Percentiles rank a stretch among this genome's conserved stretches.
phyloP scores from a whole-genome alignment of 2,797 vertebrate species.

The Carapus acus region DNA sequence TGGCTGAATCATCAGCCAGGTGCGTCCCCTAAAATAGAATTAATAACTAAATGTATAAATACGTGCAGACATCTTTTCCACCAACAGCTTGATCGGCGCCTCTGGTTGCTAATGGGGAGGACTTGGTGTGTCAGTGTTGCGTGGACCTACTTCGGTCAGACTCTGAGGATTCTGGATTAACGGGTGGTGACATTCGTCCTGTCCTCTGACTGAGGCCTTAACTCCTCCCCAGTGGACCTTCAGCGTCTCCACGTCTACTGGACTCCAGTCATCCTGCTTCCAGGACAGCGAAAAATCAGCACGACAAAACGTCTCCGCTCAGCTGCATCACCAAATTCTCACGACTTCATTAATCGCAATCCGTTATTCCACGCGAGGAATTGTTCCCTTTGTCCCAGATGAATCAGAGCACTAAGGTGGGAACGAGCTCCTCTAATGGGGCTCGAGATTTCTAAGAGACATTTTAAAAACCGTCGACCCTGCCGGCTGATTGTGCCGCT shows the following conservation, averaged over 20 bases:
- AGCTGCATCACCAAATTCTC: conserved; percentile 27
- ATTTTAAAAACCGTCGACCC: conserved; percentile 34
- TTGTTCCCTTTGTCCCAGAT: conserved; percentile 5
- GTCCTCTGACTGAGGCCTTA: conserved; percentile 35
- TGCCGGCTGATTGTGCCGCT: conserved; percentile 35
- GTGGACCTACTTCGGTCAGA: conserved; percentile 32
- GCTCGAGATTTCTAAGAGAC: conserved; percentile 39
- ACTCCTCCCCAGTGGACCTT: too few relatives aligned
- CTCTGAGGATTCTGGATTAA: conserved; percentile 40
- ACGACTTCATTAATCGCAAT: conserved; percentile 31
- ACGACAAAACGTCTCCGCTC: not conserved
- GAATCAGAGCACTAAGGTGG: conserved; percentile 38
- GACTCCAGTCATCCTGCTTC: too few relatives aligned
- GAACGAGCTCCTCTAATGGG: conserved; percentile 15
- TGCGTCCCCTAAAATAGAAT: too few relatives aligned
- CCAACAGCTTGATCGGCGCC: too few relatives aligned
- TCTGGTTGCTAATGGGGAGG: too few relatives aligned
- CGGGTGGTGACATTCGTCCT: too few relatives aligned
- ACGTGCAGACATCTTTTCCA: too few relatives aligned
- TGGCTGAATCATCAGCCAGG: too few relatives aligned
- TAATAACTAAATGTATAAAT: too few relatives aligned
- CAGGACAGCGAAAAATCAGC: too few relatives aligned
- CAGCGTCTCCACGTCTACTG: too few relatives aligned
- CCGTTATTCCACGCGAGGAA: conserved; percentile 16
- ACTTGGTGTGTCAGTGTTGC: too few relatives aligned